Evolutionary conservation across 2,888 invertebrate genomes (phyloP).

Genomic region (Spialia ferax): DNA sequence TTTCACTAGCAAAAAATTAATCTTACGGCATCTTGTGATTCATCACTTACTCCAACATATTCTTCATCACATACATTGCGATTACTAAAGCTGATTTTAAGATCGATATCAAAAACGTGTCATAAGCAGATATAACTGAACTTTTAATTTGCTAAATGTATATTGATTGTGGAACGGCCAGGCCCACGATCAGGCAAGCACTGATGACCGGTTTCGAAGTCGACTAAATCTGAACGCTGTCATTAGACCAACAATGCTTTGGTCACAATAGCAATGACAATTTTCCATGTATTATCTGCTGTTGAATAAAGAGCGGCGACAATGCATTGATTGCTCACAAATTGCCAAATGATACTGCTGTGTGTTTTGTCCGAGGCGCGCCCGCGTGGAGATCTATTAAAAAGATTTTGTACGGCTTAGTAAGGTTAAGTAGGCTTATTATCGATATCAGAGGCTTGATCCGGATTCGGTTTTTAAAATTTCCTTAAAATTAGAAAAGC

Average conservation of each 20-base stretch:
- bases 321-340: conserved; percentile 86
- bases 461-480: neutral
- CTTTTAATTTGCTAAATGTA: conserved; percentile 10
- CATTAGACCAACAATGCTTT: conserved; percentile 81
- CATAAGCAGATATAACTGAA: neutral
- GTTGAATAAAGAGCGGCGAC: conserved; percentile 86
- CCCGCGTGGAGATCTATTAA: conserved; percentile 74
- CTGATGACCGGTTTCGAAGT: conserved; percentile 74
- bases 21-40: neutral
- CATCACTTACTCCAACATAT: neutral
- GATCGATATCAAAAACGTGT: neutral
- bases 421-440: neutral
- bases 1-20: neutral
- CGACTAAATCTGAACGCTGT: conserved; percentile 78
- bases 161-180: conserved; percentile 41
- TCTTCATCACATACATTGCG: neutral
- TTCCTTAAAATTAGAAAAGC: too few relatives aligned
- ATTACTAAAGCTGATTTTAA: neutral
- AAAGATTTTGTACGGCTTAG: conserved; percentile 48
- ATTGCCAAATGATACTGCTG: conserved; percentile 85
- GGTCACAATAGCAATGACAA: conserved; percentile 82
- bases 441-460: neutral
- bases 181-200: conserved; percentile 63
- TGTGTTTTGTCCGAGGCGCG: conserved; percentile 81
- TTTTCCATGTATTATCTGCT: conserved; percentile 85